Percentiles rank a stretch among this genome's conserved stretches.
phyloP scores from a whole-genome alignment of 2,797 vertebrate genomes.

The Helostoma temminkii region DNA sequence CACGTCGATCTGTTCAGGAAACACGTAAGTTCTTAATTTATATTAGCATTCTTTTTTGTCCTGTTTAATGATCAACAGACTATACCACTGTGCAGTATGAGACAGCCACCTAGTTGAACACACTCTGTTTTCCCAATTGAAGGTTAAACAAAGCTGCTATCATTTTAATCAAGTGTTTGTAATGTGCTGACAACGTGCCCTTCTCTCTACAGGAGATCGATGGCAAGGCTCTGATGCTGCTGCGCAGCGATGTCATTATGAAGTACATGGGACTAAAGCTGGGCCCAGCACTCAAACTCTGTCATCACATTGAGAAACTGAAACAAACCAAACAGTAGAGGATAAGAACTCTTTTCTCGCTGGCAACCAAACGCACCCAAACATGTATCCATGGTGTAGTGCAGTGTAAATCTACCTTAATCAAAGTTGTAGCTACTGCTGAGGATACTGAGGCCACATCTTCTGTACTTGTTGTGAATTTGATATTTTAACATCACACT shows the following conservation, averaged over 20 bases:
- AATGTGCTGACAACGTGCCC: conserved; percentile 18
- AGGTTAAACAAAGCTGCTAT: conserved; percentile 2
- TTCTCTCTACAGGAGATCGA: conserved; percentile 91
- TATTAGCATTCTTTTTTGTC: not conserved
- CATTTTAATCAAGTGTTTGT: conserved; percentile 16
- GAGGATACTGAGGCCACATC: conserved; percentile 21
- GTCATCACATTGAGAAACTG: conserved; percentile 94
- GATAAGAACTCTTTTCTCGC: conserved; percentile 13
- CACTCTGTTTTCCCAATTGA: conserved; percentile 1
- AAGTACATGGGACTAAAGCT: conserved; percentile 98
- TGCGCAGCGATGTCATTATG: conserved; percentile 95
- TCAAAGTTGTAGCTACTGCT: conserved; percentile 5
- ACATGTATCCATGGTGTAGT: conserved; percentile 27
- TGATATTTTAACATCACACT: conserved; percentile 2
- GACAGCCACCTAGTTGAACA: not conserved
- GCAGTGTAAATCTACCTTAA: conserved; percentile 17
- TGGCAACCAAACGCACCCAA: conserved; percentile 32
- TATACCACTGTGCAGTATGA: not conserved
- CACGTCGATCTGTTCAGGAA: conserved; percentile 94
- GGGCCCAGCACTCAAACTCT: conserved; percentile 94
- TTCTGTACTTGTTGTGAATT: conserved; percentile 7
- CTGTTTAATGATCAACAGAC: not conserved
- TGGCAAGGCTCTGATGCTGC: conserved; percentile 92
- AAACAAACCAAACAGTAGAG: conserved; percentile 90
- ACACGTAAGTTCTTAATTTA: conserved; percentile 86